Conservation (phyloP, 1,140 invertebrate genomes). For the Monomorium pharaonis region DNA sequence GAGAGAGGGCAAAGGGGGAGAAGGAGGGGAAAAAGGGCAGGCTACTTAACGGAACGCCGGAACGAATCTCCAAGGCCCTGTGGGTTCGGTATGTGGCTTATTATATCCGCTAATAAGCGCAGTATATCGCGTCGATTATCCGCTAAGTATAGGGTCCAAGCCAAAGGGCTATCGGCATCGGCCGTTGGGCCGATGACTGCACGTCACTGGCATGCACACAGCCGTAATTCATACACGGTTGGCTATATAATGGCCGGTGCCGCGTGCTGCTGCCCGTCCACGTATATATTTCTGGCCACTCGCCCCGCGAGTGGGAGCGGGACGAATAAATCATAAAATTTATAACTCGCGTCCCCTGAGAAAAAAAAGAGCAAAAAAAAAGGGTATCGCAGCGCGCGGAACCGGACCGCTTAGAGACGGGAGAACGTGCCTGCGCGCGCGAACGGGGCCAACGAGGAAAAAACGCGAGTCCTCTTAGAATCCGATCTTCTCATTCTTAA, state of each 20-base stretch:
- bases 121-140: slow-evolving; percentile 84
- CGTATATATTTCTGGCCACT: slow-evolving; percentile 35
- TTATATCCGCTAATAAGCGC: slow-evolving; percentile 83
- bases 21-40: not conserved
- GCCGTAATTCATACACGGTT: slow-evolving; percentile 79
- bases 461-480: not conserved
- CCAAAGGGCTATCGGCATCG: slow-evolving; percentile 72
- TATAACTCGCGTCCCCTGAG: slow-evolving; percentile 68
- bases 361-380: not conserved
- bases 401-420: slow-evolving; percentile 24
- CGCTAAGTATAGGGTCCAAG: slow-evolving; percentile 82
- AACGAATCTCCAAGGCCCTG: slow-evolving; percentile 37
- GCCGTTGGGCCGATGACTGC: slow-evolving; percentile 80
- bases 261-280: slow-evolving; percentile 36
- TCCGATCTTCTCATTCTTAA: not conserved
- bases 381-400: not conserved
- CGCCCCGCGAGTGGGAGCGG: slow-evolving; percentile 57
- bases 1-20: not conserved
- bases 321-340: slow-evolving; percentile 82
- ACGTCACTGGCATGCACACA: slow-evolving; percentile 80
- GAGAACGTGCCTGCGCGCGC: not conserved
- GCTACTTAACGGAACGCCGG: slow-evolving; percentile 41
- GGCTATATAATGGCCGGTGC: slow-evolving; percentile 67
- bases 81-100: slow-evolving; percentile 71
- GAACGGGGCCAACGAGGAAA: slow-evolving; percentile 9